These are phyloP conservation scores for Sciurus vulgaris DNA, from an alignment of 2,797 vertebrate species.

Conservation along the genomic window DNA sequence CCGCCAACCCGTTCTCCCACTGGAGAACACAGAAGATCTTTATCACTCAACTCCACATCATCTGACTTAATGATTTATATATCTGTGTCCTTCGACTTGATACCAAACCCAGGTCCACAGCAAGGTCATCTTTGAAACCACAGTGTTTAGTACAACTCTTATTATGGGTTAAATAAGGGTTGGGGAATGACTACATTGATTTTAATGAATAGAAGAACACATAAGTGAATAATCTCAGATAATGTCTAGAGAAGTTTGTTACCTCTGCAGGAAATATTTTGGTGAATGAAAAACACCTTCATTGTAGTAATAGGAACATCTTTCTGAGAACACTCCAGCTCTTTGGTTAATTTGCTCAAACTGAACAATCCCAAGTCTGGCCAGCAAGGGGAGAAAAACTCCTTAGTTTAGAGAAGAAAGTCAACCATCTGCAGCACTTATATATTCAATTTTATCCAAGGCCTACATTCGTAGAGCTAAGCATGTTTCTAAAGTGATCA, in stretches of 20 bases:
- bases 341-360: neutral
- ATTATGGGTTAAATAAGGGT: neutral
- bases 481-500: neutral
- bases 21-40: neutral
- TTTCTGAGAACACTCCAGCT: neutral
- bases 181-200: neutral
- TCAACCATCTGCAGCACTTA: neutral
- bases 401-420: neutral
- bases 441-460: neutral
- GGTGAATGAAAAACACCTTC: neutral
- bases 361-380: conserved; percentile 16
- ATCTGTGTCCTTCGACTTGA: neutral
- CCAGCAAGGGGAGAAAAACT: conserved; percentile 62
- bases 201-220: conserved; percentile 20
- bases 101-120: neutral
- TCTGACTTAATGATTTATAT: neutral
- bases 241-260: neutral
- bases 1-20: neutral
- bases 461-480: neutral
- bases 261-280: neutral
- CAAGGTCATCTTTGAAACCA: neutral
- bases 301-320: neutral
- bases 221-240: neutral
- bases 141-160: neutral
- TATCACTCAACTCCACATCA: neutral